Conservation (phyloP, 2,888 invertebrate species). For the Geotrupes spiniger region DNA sequence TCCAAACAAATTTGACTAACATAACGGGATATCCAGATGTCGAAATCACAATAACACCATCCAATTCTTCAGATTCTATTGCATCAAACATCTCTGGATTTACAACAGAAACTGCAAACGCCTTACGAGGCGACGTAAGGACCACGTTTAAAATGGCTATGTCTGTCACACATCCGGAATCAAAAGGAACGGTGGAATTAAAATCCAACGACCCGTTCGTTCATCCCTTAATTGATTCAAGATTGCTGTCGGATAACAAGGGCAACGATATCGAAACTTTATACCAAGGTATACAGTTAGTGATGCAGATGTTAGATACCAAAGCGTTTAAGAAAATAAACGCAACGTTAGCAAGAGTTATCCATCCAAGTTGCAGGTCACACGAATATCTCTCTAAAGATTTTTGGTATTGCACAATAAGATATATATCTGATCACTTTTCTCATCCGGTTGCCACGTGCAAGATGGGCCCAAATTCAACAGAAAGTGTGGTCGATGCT, state of each 20-base stretch:
- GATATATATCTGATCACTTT: slow-evolving; percentile 18
- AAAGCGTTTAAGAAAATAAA: slow-evolving; percentile 54
- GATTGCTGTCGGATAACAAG: slow-evolving; percentile 59
- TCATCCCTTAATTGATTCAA: slow-evolving; percentile 64
- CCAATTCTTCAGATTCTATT: slow-evolving; percentile 26
- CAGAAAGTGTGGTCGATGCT: slow-evolving; percentile 32
- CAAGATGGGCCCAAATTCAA: slow-evolving; percentile 26
- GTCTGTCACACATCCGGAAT: slow-evolving; percentile 52
- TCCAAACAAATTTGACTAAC: slow-evolving; percentile 26
- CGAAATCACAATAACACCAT: slow-evolving; percentile 50
- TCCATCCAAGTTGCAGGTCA: slow-evolving; percentile 17
- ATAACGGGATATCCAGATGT: slow-evolving; percentile 32
- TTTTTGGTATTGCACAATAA: slow-evolving; percentile 31
- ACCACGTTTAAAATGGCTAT: slow-evolving; percentile 53
- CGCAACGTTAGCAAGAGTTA: slow-evolving; percentile 42
- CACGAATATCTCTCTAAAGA: slow-evolving; percentile 20
- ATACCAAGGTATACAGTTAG: slow-evolving; percentile 53
- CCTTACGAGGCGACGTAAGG: slow-evolving; percentile 53
- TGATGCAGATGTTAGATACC: slow-evolving; percentile 50
- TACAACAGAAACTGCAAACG: slow-evolving; percentile 33
- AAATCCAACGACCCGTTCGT: slow-evolving; percentile 58
- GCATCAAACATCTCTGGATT: slow-evolving; percentile 29
- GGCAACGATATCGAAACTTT: slow-evolving; percentile 52
- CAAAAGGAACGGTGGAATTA: slow-evolving; percentile 53
- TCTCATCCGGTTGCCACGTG: slow-evolving; percentile 28